Conservation (phyloP, 2,797 vertebrate genomes). For the Phoxinus dragarum region DNA sequence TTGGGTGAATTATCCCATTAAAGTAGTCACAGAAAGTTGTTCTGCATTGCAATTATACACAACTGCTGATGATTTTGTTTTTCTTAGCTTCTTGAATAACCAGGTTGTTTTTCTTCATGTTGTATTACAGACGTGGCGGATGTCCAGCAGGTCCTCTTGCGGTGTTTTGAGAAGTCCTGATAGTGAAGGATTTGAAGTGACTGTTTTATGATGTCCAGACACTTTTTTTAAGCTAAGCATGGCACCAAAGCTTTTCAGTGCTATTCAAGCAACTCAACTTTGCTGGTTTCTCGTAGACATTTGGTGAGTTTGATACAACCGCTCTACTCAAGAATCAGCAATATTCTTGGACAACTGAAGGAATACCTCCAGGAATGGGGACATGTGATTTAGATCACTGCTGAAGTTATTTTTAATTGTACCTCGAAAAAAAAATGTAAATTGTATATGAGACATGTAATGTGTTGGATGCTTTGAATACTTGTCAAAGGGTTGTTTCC, state of each 20-base stretch:
- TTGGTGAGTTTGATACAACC: slow-evolving; percentile 15
- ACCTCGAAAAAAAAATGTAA: not conserved
- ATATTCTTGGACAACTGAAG: slow-evolving; percentile 14
- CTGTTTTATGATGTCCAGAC: slow-evolving; percentile 72
- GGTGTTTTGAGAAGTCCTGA: slow-evolving; percentile 71
- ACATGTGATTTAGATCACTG: not conserved
- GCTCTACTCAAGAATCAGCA: not conserved
- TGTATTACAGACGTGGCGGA: slow-evolving; percentile 69
- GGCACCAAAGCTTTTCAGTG: slow-evolving; percentile 36
- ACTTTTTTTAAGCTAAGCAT: not conserved
- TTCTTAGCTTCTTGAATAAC: not conserved
- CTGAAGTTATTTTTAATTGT: not conserved
- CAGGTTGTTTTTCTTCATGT: not conserved
- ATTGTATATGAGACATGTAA: slow-evolving; percentile 63
- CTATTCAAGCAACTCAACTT: slow-evolving; percentile 48
- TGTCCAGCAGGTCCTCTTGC: slow-evolving; percentile 66
- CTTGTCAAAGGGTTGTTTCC: slow-evolving; percentile 75
- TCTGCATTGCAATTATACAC: not conserved
- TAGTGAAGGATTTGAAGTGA: slow-evolving; percentile 75
- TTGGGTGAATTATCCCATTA: not conserved
- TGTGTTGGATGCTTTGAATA: slow-evolving; percentile 67
- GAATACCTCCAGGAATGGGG: slow-evolving; percentile 8
- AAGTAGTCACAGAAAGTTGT: not conserved
- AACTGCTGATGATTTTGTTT: not conserved
- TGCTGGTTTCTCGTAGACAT: slow-evolving; percentile 20